Evolutionary conservation across 2,113 vertebrate species (phyloP), one percentile per base, ranked within the genome.

Genomic region (Dromas ardeola): DNA sequence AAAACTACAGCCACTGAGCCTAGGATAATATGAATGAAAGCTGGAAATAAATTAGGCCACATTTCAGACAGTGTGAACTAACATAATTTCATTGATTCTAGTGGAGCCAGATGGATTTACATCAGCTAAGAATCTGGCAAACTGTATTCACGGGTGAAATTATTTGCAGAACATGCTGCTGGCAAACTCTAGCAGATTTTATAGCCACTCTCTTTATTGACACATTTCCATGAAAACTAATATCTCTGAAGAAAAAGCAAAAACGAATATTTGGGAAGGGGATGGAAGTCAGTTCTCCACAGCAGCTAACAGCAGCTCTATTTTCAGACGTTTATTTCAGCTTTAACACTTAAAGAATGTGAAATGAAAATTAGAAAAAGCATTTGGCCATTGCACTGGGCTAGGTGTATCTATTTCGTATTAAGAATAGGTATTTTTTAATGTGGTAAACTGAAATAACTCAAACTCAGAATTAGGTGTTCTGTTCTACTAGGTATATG

Each of bases 91-190:
- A 63, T 67, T 88, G 86, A 88, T 86, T 94, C 49, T 92, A 23
- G 27, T 6, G 82, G 26, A 94, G 59, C 72, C 95, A 97, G 88
- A 94, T 88, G 72, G 95, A 94, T 90, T 96, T 95, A 55, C 76
- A 88, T 86, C 61, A 10, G 82, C 69, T 78, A 55, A 81, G 94
- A 90, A 97, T 90, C 71, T 95, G 59, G 88, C 83, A 95, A 86
- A 95, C 38, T 43, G 55, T 71, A 59, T 92, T 95, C 94, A 86
- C 0, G 3, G 76, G 72, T 86, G 59, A 83, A 96, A 92, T 84
- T 81, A 74, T 86, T 91, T 88, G 82, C 6, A 6, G 94, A 96
- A 95, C 52, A 67, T 6, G 43, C 80, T 92, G 55, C 86, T 90
- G 76, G 92, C 59, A 93, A 94, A 90, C 16, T 70, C 66, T 61